These are phyloP conservation scores for Sminthopsis crassicaudata DNA, from an alignment of 2,113 vertebrate species.

Conservation along the genomic window DNA sequence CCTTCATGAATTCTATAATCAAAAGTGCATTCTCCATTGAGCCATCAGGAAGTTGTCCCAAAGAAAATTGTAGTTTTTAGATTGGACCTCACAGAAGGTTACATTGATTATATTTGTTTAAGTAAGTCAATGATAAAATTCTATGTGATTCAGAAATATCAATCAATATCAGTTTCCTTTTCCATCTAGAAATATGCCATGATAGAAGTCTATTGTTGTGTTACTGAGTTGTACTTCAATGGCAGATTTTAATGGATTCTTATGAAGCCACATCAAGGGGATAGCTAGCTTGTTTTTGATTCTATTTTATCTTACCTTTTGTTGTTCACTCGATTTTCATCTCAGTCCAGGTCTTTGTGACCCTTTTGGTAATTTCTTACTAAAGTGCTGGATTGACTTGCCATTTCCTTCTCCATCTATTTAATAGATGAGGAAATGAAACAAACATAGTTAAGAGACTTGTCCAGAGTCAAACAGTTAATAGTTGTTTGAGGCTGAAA, in stretches of 20 bases:
- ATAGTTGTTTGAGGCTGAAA: too few relatives aligned
- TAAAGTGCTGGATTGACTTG: too few relatives aligned
- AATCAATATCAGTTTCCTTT: conserved; percentile 36
- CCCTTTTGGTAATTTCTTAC: too few relatives aligned
- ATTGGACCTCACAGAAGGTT: conserved; percentile 40
- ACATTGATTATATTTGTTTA: conserved; percentile 39
- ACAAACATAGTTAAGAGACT: too few relatives aligned
- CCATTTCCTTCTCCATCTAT: too few relatives aligned
- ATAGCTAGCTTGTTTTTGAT: not conserved
- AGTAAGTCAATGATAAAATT: conserved; percentile 44
- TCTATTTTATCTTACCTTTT: not conserved
- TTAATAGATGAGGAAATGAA: too few relatives aligned
- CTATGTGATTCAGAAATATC: conserved; percentile 54
- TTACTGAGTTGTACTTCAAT: conserved; percentile 61
- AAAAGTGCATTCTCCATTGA: conserved; percentile 51
- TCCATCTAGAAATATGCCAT: conserved; percentile 57
- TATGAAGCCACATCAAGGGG: not conserved
- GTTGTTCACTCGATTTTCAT: too few relatives aligned
- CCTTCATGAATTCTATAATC: conserved; percentile 16
- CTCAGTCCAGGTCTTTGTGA: too few relatives aligned
- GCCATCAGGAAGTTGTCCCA: conserved; percentile 6
- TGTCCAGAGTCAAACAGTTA: too few relatives aligned
- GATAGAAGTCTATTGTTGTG: conserved; percentile 54
- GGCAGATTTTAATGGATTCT: not conserved
- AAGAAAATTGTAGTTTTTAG: conserved; percentile 55